Evolutionary conservation across 2,797 vertebrate genomes (phyloP), one percentile per base, ranked within the genome.

Genomic region (Falco rusticolus): DNA sequence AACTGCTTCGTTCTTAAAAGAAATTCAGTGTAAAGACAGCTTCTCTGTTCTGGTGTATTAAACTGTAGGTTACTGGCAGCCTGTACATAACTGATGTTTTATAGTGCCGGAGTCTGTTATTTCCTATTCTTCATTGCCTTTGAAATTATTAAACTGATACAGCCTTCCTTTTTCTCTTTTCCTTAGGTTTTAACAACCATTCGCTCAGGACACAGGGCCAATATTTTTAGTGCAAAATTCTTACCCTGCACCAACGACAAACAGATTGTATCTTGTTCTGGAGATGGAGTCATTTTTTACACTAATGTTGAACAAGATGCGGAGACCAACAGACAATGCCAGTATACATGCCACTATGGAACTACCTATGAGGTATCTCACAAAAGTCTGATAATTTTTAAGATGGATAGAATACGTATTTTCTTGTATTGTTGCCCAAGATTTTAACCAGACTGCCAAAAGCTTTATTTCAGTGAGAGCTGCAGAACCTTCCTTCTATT

Each of bases 161-260:
- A 71, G 13, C 25, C 21, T 65, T 84, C 70, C 13, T 84, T 45
- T 26, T 81, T 13, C 88, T 56, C 64, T 65, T 95, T 92, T 21
- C 78, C 50, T 50, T 89, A 99, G 99, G 99, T 99, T 96, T 98
- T 99, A 97, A 99, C 99, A 39, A 99, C 99, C 3, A 99, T 99
- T 97, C 99, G 99, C 87, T 99, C 99, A 79, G 99, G 99, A 95
- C 99, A 99, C 89, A 98, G 99, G 94, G 99, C 99, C 79, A 99
- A 99, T 94, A 99, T 99, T 97, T 99, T 99, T 98, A 99, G 99
- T 77, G 99, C 99, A n/a, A 99, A 99, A 96, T 99, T 99, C 97
- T 98, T 99, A 97, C 99, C 99, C 0, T 99, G 99, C 97, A 99
- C 99, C 66, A 99, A 98, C 90, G 99, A 99, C 96, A 99, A 99